Evolutionary conservation across 2,113 vertebrate genomes (phyloP).

Genomic region (Condylura cristata): DNA sequence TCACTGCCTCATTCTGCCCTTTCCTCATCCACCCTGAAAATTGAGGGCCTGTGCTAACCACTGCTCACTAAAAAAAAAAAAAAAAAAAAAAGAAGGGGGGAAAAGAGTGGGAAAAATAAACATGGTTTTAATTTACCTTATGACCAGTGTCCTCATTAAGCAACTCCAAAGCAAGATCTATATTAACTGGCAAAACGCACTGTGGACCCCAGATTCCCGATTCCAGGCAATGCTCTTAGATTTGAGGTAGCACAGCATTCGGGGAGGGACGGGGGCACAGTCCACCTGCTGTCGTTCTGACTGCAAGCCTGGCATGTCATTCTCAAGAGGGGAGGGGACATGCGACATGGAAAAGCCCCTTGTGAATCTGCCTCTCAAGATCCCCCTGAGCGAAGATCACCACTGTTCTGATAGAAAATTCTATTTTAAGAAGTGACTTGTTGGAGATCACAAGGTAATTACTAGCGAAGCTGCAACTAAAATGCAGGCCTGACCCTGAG

Average conservation of each 20-base stretch:
- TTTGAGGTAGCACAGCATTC: rapidly evolving
- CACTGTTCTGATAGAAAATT: background rate
- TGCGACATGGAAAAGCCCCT: background rate
- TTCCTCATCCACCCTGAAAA: background rate
- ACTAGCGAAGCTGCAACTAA: background rate
- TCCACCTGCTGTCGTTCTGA: background rate
- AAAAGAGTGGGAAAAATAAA: background rate
- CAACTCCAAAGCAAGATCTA: background rate
- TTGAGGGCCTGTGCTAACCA: background rate
- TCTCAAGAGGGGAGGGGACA: background rate
- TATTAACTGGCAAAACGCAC: background rate
- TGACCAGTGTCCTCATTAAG: background rate
- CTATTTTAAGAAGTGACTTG: background rate
- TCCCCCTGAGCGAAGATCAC: background rate
- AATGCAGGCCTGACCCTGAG: background rate
- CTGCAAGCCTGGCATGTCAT: background rate
- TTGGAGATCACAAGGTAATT: constrained; percentile 50
- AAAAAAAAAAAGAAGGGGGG: background rate
- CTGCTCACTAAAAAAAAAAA: background rate
- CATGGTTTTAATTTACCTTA: background rate
- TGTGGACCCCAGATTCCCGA: background rate
- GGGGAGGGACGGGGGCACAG: background rate
- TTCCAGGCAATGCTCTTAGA: background rate
- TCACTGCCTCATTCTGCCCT: constrained; percentile 15
- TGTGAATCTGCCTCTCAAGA: background rate